Conservation (phyloP, 2,888 invertebrate genomes). For the Drosophila pseudotalamancana region DNA sequence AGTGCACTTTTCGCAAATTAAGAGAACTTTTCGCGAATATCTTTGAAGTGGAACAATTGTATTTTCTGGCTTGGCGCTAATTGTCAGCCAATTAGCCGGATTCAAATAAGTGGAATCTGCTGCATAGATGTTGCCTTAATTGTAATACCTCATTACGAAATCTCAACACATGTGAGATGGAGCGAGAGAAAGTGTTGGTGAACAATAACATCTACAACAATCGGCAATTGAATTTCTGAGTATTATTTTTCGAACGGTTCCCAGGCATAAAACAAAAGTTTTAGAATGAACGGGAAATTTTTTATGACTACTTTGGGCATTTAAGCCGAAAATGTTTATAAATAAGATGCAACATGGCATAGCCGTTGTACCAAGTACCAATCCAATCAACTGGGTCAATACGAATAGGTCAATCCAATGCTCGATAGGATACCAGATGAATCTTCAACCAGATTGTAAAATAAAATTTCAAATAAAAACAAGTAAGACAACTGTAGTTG, state of each 20-base stretch:
- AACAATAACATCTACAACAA: conserved; percentile 3
- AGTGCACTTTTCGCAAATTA: neutral
- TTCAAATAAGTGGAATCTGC: conserved; percentile 5
- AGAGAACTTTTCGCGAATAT: neutral
- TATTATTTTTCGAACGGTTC: conserved; percentile 43
- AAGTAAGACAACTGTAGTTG: too few species aligned
- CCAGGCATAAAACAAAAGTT: conserved; percentile 40
- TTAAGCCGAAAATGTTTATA: conserved; percentile 65
- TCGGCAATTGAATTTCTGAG: conserved; percentile 36
- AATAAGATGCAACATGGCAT: conserved; percentile 30
- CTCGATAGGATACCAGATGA: too few species aligned
- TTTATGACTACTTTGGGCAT: conserved; percentile 51
- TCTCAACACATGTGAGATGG: too few species aligned
- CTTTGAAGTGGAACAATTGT: neutral
- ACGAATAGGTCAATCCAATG: conserved; percentile 33
- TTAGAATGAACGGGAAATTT: conserved; percentile 31
- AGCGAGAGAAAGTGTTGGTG: too few species aligned
- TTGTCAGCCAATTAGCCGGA: conserved; percentile 20
- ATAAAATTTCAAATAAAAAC: too few species aligned
- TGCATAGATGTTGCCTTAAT: conserved; percentile 8
- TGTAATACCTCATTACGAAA: conserved; percentile 5
- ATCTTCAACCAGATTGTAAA: too few species aligned
- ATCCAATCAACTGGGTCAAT: conserved; percentile 36
- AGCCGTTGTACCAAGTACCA: neutral
- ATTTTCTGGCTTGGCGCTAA: conserved; percentile 11